Evolutionary conservation across 2,797 vertebrate species (phyloP).

Genomic region (Threskiornis aethiopicus): DNA sequence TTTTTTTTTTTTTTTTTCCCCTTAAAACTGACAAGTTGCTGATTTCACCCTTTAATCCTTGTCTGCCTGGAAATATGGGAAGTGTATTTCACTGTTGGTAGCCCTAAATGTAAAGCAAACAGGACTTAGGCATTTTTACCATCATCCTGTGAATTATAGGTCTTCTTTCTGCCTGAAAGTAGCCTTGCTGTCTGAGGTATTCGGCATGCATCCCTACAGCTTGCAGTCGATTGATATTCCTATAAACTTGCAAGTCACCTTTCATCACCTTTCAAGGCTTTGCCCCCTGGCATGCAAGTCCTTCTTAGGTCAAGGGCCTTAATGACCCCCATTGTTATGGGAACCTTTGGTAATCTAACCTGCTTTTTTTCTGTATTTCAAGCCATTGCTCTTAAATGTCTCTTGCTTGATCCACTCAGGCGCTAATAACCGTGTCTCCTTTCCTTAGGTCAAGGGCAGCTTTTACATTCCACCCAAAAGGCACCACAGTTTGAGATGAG

Average conservation of each 20-base stretch:
- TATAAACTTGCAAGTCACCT: conserved; percentile 50
- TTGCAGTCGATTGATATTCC: conserved; percentile 2
- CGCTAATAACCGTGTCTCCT: conserved; percentile 69
- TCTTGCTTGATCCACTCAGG: neutral
- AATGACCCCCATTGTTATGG: conserved; percentile 50
- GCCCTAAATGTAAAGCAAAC: neutral
- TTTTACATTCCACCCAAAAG: conserved; percentile 78
- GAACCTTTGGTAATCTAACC: conserved; percentile 54
- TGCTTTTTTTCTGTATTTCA: conserved; percentile 33
- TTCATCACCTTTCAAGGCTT: conserved; percentile 48
- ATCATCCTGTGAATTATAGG: neutral
- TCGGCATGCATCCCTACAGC: neutral
- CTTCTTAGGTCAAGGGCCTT: conserved; percentile 6
- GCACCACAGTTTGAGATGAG: conserved; percentile 90
- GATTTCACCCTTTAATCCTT: neutral
- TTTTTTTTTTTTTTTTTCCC: neutral
- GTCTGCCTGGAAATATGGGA: neutral
- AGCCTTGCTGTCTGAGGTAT: conserved; percentile 12
- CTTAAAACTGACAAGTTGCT: neutral
- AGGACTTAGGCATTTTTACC: conserved; percentile 22
- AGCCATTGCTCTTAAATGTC: conserved; percentile 3
- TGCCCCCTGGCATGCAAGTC: conserved; percentile 1
- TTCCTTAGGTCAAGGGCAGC: conserved; percentile 77
- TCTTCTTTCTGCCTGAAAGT: neutral
- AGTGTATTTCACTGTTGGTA: conserved; percentile 8